A percentile compares a stretch with the other conserved stretches of the same genome.
Evolutionary conservation across 2,888 invertebrate species (phyloP).

Genomic region (Pedicia rivosa): DNA sequence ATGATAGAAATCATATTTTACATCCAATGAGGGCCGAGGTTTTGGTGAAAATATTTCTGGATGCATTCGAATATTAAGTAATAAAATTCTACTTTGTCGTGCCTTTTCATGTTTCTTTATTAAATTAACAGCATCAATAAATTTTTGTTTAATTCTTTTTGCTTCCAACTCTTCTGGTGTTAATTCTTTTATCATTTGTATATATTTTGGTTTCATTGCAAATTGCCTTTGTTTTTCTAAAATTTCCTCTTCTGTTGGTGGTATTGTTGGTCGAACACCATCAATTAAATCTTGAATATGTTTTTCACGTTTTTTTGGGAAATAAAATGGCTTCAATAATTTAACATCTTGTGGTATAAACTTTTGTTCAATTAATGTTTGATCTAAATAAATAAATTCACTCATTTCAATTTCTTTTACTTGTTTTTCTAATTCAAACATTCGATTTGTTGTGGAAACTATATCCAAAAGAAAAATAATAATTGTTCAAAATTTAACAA

Average conservation of each 20-base stretch:
- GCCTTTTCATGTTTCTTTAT: conserved; percentile 35
- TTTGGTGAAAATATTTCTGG: conserved; percentile 12
- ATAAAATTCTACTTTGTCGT: conserved; percentile 18
- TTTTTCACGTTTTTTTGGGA: conserved; percentile 30
- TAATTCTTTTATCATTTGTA: conserved; percentile 10
- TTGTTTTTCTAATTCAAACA: conserved; percentile 37
- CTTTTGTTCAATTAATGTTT: conserved; percentile 43
- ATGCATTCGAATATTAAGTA: conserved; percentile 12
- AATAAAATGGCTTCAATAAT: conserved; percentile 37
- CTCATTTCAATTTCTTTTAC: conserved; percentile 35
- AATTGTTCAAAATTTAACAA: background rate
- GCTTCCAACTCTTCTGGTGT: conserved; percentile 9
- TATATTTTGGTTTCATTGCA: background rate
- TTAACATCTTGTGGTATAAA: conserved; percentile 43
- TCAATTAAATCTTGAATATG: conserved; percentile 20
- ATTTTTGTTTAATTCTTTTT: conserved; percentile 12
- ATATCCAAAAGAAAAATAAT: background rate
- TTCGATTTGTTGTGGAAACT: conserved; percentile 23
- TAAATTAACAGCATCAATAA: conserved; percentile 20
- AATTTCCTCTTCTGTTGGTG: conserved; percentile 11
- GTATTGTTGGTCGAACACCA: conserved; percentile 1
- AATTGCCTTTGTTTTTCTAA: background rate
- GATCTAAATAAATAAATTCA: conserved; percentile 51
- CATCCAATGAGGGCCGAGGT: conserved; percentile 1
- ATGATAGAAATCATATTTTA: conserved; percentile 20